Base-by-base conservation (phyloP, 2,888 invertebrate species). In the Prosapia bicincta region DNA sequence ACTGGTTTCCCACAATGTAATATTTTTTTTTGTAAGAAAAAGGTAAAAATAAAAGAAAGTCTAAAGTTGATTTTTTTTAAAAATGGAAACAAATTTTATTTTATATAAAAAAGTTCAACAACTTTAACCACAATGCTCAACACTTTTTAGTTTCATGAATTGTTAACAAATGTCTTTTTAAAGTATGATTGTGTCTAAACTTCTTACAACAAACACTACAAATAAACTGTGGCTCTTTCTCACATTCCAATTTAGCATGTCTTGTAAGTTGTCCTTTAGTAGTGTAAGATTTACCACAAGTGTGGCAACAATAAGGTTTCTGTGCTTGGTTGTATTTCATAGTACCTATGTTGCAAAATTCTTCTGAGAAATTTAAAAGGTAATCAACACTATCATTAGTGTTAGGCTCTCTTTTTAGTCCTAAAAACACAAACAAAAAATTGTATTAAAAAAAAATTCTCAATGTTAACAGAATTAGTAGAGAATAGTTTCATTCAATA, bases 171-270 rank as follows among this genome's bases (percentile, higher is more conserved):
- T 72, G 75, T 13, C 38, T 66, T 54, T 72, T 69, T 9, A 75
- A 23, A 15, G 71, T 74, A 26, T 76, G 69, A 54, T 93, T 93
- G 84, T 92, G 92, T 83, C 93, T 92, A 83, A 92, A 92, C 82
- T 92, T 90, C 85, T 93, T 92, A 6, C 90, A 90, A 86, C 84
- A 84, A 38, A 83, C 82, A 0, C 83, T 83, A 75, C 85, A 85
- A 75, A 83, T 82, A 79, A 83, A 82, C 77, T 83, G 83, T 23
- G 85, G 83, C 10, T 81, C 77, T 84, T 85, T 43, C 82, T 83
- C 0, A 80, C 83, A 26, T 79, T 84, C 30, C 83, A 82, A 76
- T 82, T 84, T 81, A 20, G 78, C 78, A 72, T 84, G 84, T 20
- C 82, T 79, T 7, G 76, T 78, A 71, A 83, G 71, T 6, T 82